Evolutionary conservation across 1,140 invertebrate species (phyloP).

Genomic region (Lepidotrigona ventralis): DNA sequence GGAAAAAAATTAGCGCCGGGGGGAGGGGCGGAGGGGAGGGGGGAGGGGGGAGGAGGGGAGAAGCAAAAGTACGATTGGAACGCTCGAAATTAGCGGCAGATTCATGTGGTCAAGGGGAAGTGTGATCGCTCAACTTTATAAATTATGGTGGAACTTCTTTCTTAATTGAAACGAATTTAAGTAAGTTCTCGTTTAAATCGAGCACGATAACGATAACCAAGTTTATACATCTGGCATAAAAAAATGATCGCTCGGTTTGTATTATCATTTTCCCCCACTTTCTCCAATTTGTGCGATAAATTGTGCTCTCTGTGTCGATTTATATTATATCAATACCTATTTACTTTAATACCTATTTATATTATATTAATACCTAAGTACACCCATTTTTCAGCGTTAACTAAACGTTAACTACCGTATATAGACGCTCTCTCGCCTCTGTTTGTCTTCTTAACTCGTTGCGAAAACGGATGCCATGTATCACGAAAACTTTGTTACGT

Average conservation of each 20-base stretch:
- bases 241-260: background rate
- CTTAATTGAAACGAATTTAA: background rate
- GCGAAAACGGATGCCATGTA: background rate
- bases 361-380: no score
- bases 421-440: background rate
- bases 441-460: background rate
- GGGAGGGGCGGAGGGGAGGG: no score
- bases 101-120: background rate
- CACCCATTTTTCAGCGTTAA: background rate
- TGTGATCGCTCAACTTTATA: background rate
- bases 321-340: background rate
- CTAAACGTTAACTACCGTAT: background rate
- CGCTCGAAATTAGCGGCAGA: background rate
- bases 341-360: no score
- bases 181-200: background rate
- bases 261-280: background rate
- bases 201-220: background rate
- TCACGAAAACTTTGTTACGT: background rate
- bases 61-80: background rate
- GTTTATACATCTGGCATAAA: no score
- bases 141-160: background rate
- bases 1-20: slow-evolving; percentile 14
- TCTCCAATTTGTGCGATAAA: background rate
- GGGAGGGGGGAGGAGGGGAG: no score
- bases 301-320: background rate